Conservation (phyloP, 92 coral and sea anemone species). For the Siderastrea radians region DNA sequence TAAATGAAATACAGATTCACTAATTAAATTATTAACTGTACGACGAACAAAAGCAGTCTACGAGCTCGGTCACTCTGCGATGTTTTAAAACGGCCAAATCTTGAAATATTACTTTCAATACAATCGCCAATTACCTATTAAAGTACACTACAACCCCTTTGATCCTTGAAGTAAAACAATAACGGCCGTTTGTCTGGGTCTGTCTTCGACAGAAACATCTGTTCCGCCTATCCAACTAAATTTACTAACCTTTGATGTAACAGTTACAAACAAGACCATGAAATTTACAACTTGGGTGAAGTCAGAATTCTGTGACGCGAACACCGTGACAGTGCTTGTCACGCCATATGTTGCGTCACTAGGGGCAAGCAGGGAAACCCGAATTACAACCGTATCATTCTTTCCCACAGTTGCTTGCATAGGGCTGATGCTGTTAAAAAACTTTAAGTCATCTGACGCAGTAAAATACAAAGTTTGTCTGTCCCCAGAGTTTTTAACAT, state of each 20-base stretch:
- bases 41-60: too few relatives aligned
- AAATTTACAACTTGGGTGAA: conserved; percentile 30
- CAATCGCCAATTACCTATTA: too few relatives aligned
- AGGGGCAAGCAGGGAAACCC: conserved; percentile 13
- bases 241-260: conserved; percentile 56
- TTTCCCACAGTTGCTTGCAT: background rate
- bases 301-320: conserved; percentile 48
- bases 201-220: background rate
- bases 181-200: too few relatives aligned
- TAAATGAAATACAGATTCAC: too few relatives aligned
- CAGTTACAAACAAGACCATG: conserved; percentile 67
- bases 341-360: conserved; percentile 48
- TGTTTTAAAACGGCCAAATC: too few relatives aligned
- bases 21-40: too few relatives aligned
- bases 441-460: conserved; percentile 50
- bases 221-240: background rate
- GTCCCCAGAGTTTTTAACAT: conserved; percentile 51
- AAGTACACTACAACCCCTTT: too few relatives aligned
- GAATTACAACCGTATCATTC: conserved; percentile 20
- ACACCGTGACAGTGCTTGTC: conserved; percentile 59
- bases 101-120: too few relatives aligned
- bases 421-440: background rate
- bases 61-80: too few relatives aligned
- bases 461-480: conserved; percentile 33
- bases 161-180: too few relatives aligned